A percentile compares a stretch with the other conserved stretches of the same genome.
These are phyloP conservation scores for Phaethon lepturus DNA, from an alignment of 2,113 vertebrate species.

Conservation along the genomic window DNA sequence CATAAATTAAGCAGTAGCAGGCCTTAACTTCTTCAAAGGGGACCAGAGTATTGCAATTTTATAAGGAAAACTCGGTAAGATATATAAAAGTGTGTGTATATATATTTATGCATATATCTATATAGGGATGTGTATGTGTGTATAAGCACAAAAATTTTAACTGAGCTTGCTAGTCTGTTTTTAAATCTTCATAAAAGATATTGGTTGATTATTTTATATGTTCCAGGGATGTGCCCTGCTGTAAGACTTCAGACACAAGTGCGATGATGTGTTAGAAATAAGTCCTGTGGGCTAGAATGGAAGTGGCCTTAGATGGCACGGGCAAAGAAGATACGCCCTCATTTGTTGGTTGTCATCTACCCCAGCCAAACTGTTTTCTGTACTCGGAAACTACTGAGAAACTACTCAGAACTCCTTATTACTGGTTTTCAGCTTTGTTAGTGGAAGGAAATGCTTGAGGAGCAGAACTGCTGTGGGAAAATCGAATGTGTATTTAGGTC, in stretches of 20 bases:
- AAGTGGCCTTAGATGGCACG: not conserved
- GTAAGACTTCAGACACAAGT: not conserved
- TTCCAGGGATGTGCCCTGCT: not conserved
- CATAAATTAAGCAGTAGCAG: not conserved
- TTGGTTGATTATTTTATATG: not conserved
- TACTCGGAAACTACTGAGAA: not conserved
- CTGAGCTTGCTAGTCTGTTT: not conserved
- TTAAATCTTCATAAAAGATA: not conserved
- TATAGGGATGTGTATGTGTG: not conserved
- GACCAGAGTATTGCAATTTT: not conserved
- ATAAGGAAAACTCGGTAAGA: not conserved
- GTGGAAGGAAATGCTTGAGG: not conserved
- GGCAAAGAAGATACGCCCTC: not conserved
- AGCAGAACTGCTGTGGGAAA: not conserved
- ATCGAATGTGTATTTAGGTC: not conserved
- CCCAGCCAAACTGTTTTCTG: not conserved
- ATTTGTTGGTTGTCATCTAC: not conserved
- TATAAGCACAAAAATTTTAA: not conserved
- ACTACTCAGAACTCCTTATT: not conserved
- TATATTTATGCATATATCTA: not conserved
- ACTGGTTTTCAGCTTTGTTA: not conserved
- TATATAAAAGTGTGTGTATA: not conserved
- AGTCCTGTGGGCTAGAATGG: not conserved
- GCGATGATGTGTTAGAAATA: not conserved
- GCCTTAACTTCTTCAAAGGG: not conserved